Evolutionary conservation across 2,797 vertebrate species (phyloP).

Genomic region (Siniperca undulata): DNA sequence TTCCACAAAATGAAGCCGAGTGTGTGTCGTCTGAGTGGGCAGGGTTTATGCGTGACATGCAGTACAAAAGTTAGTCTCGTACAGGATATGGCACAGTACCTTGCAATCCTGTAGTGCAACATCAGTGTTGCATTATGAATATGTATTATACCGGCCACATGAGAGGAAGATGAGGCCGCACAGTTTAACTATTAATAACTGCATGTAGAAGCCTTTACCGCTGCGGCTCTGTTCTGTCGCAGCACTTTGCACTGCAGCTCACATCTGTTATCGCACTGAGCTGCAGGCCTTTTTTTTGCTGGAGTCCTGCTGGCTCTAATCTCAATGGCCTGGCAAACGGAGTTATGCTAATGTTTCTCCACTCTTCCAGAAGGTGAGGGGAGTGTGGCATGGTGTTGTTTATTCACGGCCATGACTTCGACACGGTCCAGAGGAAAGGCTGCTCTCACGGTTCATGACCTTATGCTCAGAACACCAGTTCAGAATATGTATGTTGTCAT

Average conservation of each 20-base stretch:
- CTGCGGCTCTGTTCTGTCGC: constrained; percentile 60
- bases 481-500: constrained; percentile 45
- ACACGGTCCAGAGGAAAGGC: constrained; percentile 45
- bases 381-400: constrained; percentile 48
- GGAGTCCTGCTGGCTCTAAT: constrained; percentile 51
- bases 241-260: constrained; percentile 70
- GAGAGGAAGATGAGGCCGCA: constrained; percentile 49
- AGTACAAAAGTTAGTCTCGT: constrained; percentile 16
- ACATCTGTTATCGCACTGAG: constrained; percentile 60
- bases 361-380: constrained; percentile 46
- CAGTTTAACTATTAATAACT: constrained; percentile 79
- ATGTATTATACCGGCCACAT: constrained; percentile 47
- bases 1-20: neutral
- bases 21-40: constrained; percentile 3
- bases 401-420: constrained; percentile 57
- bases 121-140: constrained; percentile 67
- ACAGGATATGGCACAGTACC: constrained; percentile 32
- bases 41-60: neutral
- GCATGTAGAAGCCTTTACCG: constrained; percentile 58
- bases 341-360: constrained; percentile 60
- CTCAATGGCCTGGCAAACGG: constrained; percentile 44
- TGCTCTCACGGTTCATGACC: constrained; percentile 55
- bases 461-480: constrained; percentile 51
- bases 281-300: constrained; percentile 44
- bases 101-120: constrained; percentile 51